These are phyloP conservation scores for Passer montanus DNA, from an alignment of 2,113 vertebrate genomes.

Conservation along the genomic window DNA sequence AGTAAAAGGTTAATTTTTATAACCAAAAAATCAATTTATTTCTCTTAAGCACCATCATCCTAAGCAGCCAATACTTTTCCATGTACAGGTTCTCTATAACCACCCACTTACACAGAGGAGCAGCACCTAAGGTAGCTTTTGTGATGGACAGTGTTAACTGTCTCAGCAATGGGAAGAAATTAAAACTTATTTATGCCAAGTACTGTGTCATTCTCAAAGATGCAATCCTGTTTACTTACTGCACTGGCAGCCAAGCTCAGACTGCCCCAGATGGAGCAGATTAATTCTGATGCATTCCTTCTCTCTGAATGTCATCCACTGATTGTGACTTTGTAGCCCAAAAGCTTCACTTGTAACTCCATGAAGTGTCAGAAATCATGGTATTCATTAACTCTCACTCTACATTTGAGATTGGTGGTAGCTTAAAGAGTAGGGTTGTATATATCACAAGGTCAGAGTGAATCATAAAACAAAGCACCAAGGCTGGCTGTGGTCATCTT, in stretches of 20 bases:
- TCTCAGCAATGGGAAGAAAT: background rate
- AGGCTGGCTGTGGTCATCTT: background rate
- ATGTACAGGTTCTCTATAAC: background rate
- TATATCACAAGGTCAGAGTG: background rate
- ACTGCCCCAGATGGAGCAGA: conserved; percentile 35
- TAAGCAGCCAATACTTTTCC: background rate
- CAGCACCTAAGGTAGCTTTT: background rate
- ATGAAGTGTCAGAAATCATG: background rate
- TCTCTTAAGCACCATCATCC: background rate
- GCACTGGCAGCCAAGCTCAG: background rate
- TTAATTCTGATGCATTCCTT: conserved; percentile 1
- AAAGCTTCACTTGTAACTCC: background rate
- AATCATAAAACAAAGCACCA: background rate
- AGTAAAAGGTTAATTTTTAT: background rate
- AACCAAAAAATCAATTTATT: background rate
- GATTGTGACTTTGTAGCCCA: background rate
- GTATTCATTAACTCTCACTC: background rate
- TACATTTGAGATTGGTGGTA: background rate
- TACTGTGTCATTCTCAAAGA: background rate
- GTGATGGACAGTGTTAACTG: background rate
- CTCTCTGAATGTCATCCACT: background rate
- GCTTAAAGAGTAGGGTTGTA: background rate
- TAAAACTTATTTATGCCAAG: background rate
- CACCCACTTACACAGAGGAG: background rate
- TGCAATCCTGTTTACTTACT: background rate